Evolutionary conservation across 2,113 vertebrate species (phyloP).

Genomic region (Nothobranchius kuhntae): DNA sequence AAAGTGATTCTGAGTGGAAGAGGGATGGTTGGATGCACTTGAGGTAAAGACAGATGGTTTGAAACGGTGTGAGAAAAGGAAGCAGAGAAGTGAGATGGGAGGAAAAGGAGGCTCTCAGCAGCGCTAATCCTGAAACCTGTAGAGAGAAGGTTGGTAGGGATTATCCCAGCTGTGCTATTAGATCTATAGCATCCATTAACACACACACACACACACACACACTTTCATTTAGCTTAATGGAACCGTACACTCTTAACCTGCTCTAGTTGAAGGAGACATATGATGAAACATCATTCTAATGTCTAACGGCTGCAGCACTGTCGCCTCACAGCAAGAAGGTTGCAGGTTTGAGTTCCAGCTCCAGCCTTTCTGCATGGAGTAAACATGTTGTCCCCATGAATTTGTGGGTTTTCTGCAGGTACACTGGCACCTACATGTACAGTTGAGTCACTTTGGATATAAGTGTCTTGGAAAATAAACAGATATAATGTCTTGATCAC

Average conservation of each 20-base stretch:
- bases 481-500: no score
- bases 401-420: no score
- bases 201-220: slow-evolving; percentile 15
- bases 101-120: slow-evolving; percentile 41
- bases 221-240: background rate
- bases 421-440: no score
- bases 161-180: slow-evolving; percentile 56
- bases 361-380: no score
- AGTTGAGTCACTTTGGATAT: no score
- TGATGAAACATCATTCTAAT: background rate
- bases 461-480: no score
- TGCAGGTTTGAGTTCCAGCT: no score
- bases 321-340: no score
- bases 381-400: no score
- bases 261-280: background rate
- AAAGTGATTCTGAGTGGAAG: background rate
- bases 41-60: slow-evolving; percentile 15
- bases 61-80: slow-evolving; percentile 24
- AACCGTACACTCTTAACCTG: slow-evolving; percentile 7
- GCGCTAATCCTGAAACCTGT: slow-evolving; percentile 63
- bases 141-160: slow-evolving; percentile 62
- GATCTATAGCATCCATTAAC: slow-evolving; percentile 38
- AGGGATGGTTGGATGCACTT: background rate
- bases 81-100: slow-evolving; percentile 20
- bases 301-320: background rate